phyloP scores from a whole-genome alignment of 1,140 invertebrate genomes.

The Drosophila sulfurigaster region DNA sequence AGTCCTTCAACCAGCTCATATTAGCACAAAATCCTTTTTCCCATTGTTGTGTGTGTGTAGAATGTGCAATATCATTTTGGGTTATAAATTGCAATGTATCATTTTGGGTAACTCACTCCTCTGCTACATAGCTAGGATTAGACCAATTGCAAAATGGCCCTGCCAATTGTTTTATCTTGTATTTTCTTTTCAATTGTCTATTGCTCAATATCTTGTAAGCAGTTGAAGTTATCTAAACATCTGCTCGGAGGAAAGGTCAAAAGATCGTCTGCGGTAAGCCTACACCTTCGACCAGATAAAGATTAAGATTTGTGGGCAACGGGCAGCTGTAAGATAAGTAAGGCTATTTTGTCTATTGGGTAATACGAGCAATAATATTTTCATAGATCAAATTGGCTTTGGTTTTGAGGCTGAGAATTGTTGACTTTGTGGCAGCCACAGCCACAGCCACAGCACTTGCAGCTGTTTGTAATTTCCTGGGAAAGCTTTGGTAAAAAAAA shows the following conservation, averaged over 20 bases:
- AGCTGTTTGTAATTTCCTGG: conserved; percentile 77
- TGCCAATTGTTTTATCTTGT: conserved; percentile 17
- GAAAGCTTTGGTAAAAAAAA: conserved; percentile 62
- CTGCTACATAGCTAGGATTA: conserved; percentile 34
- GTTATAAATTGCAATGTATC: conserved; percentile 21
- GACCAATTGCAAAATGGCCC: conserved; percentile 40
- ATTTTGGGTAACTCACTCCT: conserved; percentile 56
- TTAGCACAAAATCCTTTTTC: conserved; percentile 8
- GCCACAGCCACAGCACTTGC: conserved; percentile 56
- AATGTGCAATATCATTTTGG: conserved; percentile 43
- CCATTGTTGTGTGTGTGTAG: conserved; percentile 3
- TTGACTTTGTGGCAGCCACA: conserved; percentile 42
- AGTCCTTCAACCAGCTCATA: background rate
- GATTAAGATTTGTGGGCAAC: conserved; percentile 48
- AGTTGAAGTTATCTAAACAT: conserved; percentile 59
- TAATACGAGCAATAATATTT: conserved; percentile 71
- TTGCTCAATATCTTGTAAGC: conserved; percentile 59
- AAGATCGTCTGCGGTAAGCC: conserved; percentile 56
- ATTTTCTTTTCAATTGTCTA: conserved; percentile 14
- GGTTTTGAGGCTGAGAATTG: conserved; percentile 33
- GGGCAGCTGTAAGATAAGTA: conserved; percentile 43
- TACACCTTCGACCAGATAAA: conserved; percentile 58
- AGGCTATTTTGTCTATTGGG: conserved; percentile 23
- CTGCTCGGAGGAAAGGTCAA: conserved; percentile 68
- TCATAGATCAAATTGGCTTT: conserved; percentile 61